These are phyloP conservation scores for Lacerta bilineata DNA, from an alignment of 2,797 vertebrate species.

Conservation along the genomic window DNA sequence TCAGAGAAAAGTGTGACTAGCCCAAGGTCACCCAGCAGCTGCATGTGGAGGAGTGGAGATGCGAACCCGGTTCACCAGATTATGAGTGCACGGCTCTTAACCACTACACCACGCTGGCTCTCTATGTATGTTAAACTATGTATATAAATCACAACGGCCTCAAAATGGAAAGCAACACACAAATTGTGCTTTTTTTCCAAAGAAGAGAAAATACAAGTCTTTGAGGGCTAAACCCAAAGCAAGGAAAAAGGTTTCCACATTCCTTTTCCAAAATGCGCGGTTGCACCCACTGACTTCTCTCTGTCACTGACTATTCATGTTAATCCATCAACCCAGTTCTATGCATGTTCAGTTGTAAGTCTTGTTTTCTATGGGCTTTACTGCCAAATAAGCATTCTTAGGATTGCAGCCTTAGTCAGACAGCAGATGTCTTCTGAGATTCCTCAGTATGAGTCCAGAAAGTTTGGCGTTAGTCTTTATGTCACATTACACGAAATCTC, in stretches of 20 bases:
- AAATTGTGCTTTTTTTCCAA: too few species aligned
- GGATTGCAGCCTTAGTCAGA: not conserved
- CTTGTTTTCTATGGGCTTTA: slow-evolving; percentile 5
- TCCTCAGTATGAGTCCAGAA: not conserved
- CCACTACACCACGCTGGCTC: too few species aligned
- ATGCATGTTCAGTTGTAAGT: not conserved
- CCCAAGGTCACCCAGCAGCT: too few species aligned
- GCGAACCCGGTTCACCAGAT: too few species aligned
- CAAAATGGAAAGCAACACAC: not conserved
- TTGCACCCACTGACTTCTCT: not conserved
- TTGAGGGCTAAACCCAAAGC: not conserved
- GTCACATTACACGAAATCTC: not conserved
- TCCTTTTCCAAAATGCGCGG: not conserved
- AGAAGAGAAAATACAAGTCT: not conserved
- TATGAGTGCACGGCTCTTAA: too few species aligned
- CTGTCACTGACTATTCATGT: not conserved
- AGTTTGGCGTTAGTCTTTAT: not conserved
- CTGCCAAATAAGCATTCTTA: slow-evolving; percentile 19
- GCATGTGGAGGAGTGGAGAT: too few species aligned
- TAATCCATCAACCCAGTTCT: not conserved
- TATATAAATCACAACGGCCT: not conserved
- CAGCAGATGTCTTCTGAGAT: slow-evolving; percentile 5
- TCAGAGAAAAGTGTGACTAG: too few species aligned
- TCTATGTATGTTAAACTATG: too few species aligned
- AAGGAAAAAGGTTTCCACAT: not conserved